phyloP scores from a whole-genome alignment of 2,888 invertebrate genomes.

The Erannis defoliaria region DNA sequence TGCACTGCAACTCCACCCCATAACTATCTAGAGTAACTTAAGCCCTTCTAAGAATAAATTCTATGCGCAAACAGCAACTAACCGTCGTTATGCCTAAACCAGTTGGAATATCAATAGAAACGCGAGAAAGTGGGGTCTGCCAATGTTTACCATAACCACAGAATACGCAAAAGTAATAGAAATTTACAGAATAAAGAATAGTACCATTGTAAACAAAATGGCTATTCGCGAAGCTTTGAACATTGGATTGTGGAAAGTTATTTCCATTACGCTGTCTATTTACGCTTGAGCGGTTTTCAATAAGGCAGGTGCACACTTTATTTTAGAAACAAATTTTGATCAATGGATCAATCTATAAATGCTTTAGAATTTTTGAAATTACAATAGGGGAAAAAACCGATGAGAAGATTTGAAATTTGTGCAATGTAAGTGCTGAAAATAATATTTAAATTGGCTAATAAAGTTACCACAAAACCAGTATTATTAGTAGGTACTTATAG shows the following conservation, averaged over 20 bases:
- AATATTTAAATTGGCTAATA: too few relatives aligned
- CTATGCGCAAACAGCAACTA: not conserved
- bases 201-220: slow-evolving; percentile 20
- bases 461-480: too few relatives aligned
- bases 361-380: too few relatives aligned
- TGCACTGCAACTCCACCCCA: too few relatives aligned
- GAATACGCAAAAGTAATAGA: slow-evolving; percentile 5
- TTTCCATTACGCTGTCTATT: slow-evolving; percentile 30
- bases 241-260: slow-evolving; percentile 24
- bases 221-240: slow-evolving; percentile 26
- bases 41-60: too few relatives aligned
- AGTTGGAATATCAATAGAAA: slow-evolving; percentile 35
- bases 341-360: not conserved
- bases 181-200: slow-evolving; percentile 4
- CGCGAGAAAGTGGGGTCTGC: slow-evolving; percentile 27
- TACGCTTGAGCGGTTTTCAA: slow-evolving; percentile 39
- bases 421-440: too few relatives aligned
- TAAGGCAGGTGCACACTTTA: slow-evolving; percentile 15
- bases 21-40: too few relatives aligned
- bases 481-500: too few relatives aligned
- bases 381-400: too few relatives aligned
- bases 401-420: too few relatives aligned
- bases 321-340: not conserved
- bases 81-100: slow-evolving; percentile 25
- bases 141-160: slow-evolving; percentile 26